These are phyloP conservation scores for Cyprinodon brontotheroides DNA, from an alignment of 2,113 vertebrate genomes.

Conservation along the genomic window DNA sequence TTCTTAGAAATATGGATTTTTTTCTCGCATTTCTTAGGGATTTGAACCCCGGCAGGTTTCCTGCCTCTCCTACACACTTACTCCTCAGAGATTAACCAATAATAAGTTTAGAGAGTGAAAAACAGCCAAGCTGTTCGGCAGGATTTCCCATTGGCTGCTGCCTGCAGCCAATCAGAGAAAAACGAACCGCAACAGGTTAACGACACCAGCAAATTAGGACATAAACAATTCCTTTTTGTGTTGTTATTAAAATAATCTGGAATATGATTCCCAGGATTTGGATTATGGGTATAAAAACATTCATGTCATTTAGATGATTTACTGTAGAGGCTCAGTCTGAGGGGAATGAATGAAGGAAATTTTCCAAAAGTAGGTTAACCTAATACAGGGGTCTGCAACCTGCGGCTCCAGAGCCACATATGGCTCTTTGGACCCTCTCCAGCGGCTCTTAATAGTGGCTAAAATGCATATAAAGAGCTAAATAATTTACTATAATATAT, in stretches of 20 bases:
- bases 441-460: too few species aligned
- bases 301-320: not conserved
- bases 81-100: conserved; percentile 35
- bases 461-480: too few species aligned
- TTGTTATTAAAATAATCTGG: not conserved
- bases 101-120: not conserved
- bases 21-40: too few species aligned
- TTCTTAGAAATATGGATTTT: not conserved
- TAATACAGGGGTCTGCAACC: too few species aligned
- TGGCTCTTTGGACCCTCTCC: too few species aligned
- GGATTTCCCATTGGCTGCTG: conserved; percentile 50
- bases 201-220: conserved; percentile 21
- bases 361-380: not conserved
- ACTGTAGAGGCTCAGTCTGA: not conserved
- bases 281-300: not conserved
- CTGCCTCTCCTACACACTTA: conserved; percentile 13
- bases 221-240: not conserved
- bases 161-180: conserved; percentile 39
- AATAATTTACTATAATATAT: too few species aligned
- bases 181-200: conserved; percentile 24
- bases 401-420: too few species aligned
- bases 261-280: not conserved
- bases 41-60: conserved; percentile 7
- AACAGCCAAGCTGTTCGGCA: not conserved
- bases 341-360: not conserved